Conservation (phyloP, 1,140 invertebrate genomes). For the Laupala kohalensis region DNA sequence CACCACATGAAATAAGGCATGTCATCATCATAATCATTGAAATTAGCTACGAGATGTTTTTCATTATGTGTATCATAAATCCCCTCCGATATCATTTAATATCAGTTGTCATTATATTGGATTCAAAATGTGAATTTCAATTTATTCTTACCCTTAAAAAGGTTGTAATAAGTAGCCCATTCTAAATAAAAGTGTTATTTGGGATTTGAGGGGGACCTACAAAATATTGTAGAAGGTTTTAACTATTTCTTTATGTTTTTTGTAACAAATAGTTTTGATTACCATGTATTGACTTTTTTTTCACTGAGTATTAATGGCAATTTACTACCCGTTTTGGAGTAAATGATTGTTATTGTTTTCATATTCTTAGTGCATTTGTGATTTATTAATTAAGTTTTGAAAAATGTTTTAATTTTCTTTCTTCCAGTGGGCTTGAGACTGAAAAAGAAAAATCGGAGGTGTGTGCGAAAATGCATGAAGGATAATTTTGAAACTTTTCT, state of each 20-base stretch:
- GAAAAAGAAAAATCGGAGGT: conserved; percentile 9
- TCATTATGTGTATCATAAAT: too few relatives aligned
- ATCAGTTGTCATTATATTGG: too few relatives aligned
- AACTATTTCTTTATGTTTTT: neutral
- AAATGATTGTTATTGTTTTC: neutral
- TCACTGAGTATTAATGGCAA: neutral
- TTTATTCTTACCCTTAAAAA: too few relatives aligned
- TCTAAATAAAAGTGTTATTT: too few relatives aligned
- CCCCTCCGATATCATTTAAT: too few relatives aligned
- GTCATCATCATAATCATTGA: too few relatives aligned
- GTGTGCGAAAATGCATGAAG: conserved; percentile 6
- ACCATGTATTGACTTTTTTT: neutral
- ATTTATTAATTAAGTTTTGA: neutral
- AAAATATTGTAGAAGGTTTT: too few relatives aligned
- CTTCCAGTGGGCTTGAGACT: conserved; percentile 2
- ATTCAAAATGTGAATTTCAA: too few relatives aligned
- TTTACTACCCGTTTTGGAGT: neutral
- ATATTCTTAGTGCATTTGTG: conserved; percentile 1
- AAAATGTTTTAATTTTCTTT: conserved; percentile 11
- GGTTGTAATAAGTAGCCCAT: too few relatives aligned
- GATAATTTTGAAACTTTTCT: conserved; percentile 13
- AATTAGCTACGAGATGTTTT: too few relatives aligned
- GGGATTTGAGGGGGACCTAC: too few relatives aligned
- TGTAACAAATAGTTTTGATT: neutral
- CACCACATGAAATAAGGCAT: too few relatives aligned